A percentile compares a stretch with the other conserved stretches of the same genome.
phyloP scores from a whole-genome alignment of 2,888 invertebrate species.

The Oligia strigilis region DNA sequence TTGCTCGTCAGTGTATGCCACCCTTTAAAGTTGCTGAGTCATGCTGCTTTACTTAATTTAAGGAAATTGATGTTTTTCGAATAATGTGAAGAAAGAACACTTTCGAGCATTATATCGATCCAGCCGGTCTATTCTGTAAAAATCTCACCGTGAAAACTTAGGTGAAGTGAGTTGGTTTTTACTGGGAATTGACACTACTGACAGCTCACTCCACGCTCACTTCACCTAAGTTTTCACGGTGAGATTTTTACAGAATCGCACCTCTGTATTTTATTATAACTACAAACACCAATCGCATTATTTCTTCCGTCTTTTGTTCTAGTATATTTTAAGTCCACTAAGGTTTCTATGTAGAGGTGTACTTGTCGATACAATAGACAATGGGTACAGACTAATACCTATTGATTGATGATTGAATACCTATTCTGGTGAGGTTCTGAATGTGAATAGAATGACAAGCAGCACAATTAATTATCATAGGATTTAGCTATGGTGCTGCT shows the following conservation, averaged over 20 bases:
- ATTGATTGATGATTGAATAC: constrained; percentile 41
- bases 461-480: constrained; percentile 2
- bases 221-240: too few species aligned
- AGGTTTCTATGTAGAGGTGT: neutral
- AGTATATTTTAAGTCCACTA: neutral
- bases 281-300: neutral
- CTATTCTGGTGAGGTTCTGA: neutral
- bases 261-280: neutral
- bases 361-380: constrained; percentile 13
- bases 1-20: neutral
- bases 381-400: constrained; percentile 3
- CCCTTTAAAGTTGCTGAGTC: neutral
- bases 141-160: too few species aligned
- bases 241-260: too few species aligned
- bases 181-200: too few species aligned
- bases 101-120: neutral
- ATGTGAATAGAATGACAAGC: neutral
- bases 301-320: neutral
- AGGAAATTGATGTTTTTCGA: constrained; percentile 6
- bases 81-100: too few species aligned
- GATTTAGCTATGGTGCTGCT: neutral
- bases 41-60: constrained; percentile 11
- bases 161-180: too few species aligned
- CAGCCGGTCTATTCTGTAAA: too few species aligned
- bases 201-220: too few species aligned